Evolutionary conservation across 2,797 vertebrate species (phyloP), one percentile per base, ranked within the genome.

Genomic region (Thripadectes ignobilis): DNA sequence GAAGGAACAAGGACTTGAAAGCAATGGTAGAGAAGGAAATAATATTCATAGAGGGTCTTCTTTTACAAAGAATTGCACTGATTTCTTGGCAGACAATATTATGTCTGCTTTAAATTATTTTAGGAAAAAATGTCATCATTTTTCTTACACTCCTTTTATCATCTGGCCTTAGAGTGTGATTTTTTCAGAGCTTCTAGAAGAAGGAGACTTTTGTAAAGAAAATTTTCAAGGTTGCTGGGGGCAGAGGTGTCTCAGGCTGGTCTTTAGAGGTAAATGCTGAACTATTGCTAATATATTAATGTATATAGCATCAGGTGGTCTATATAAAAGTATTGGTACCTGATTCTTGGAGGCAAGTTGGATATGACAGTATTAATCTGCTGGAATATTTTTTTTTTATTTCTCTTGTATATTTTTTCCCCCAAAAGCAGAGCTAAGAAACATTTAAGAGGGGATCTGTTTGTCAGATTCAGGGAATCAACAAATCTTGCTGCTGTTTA

Each of bases 261-360:
- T 52, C 26, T 72, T 68, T 38, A 77, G 48, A 43, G 29, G 10
- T 52, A 21, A 79, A 62, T 34, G 51, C 16, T 58, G 23, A 34
- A n/a, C 18, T 41, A 2, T 49, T 76, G n/a, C 20, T 41, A n/a
- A 22, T 21, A 41, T 12, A 45, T 24, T 45, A 39, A 39, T 36
- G 3, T 38, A 7, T 61, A 18, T 30, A 32, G 30, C 5, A 2
- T 76, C 11, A 16, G 36, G 39, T 30, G 4, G 62, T 81, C 49
- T 58, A 0, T 26, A 17, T 39, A 38, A 78, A 72, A 84, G 8
- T 63, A 75, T 15, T 41, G 29, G 11, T 26, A 51, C 20, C 10
- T 41, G 18, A 29, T 71, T 84, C 15, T 45, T 0, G 0, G 23
- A 52, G 29, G 11, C 21, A 18, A 8, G 1, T 15, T 80, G 18